These are phyloP conservation scores for Brachionus rotundiformis DNA, from an alignment of 1,140 invertebrate species.

Conservation along the genomic window DNA sequence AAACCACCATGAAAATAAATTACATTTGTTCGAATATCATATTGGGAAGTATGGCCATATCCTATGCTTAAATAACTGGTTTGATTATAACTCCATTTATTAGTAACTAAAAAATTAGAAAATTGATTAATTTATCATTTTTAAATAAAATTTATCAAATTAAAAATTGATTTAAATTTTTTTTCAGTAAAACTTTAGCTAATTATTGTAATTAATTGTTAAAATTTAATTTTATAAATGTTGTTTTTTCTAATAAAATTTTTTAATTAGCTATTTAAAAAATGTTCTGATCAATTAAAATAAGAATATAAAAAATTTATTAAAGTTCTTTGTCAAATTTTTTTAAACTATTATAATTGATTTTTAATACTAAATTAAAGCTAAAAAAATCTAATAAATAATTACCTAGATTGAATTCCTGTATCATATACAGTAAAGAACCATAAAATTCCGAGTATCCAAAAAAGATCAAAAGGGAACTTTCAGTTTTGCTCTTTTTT, in stretches of 20 bases:
- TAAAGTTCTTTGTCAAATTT: too few species aligned
- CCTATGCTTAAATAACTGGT: constrained; percentile 42
- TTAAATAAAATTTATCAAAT: too few species aligned
- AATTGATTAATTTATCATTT: too few species aligned
- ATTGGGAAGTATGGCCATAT: constrained; percentile 1
- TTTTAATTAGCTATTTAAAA: too few species aligned
- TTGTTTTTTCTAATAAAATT: too few species aligned
- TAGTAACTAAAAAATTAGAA: neutral
- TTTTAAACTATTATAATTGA: too few species aligned
- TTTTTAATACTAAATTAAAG: neutral
- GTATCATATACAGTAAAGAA: constrained; percentile 28
- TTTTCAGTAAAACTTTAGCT: too few species aligned
- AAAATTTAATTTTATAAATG: too few species aligned
- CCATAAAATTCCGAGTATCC: constrained; percentile 49
- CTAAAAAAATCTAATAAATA: neutral
- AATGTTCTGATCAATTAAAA: too few species aligned
- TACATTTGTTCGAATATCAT: constrained; percentile 16
- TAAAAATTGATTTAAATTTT: too few species aligned
- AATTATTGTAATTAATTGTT: too few species aligned
- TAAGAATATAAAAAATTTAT: too few species aligned
- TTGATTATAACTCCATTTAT: constrained; percentile 23
- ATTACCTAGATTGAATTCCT: constrained; percentile 43
- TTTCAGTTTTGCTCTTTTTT: neutral
- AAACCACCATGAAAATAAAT: constrained; percentile 43
- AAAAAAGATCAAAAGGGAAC: constrained; percentile 21